phyloP scores from a whole-genome alignment of 1,140 invertebrate genomes.

The Lucilia cuprina region DNA sequence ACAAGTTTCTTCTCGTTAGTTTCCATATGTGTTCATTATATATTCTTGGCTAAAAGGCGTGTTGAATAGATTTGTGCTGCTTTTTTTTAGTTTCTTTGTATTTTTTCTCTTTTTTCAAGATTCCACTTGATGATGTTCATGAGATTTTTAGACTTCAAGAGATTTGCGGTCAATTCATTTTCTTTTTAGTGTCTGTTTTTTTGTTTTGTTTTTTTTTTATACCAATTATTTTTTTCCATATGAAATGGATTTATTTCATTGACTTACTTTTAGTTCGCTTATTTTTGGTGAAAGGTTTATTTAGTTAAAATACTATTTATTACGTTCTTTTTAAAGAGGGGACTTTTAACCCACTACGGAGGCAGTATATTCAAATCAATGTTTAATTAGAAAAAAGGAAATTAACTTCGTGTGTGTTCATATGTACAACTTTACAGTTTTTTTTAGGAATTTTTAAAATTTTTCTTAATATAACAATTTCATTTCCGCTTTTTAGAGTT shows the following conservation, averaged over 20 bases:
- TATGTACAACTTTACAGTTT: too few relatives aligned
- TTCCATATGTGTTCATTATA: not conserved
- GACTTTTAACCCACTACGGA: too few relatives aligned
- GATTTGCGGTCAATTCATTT: constrained; percentile 17
- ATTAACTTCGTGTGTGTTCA: too few relatives aligned
- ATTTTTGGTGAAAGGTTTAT: not conserved
- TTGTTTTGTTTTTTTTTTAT: not conserved
- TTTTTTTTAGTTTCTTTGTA: not conserved
- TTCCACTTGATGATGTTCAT: constrained; percentile 12
- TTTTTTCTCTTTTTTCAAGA: not conserved
- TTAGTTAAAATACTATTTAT: not conserved
- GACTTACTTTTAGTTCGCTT: not conserved
- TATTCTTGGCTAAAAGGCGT: not conserved
- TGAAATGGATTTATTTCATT: not conserved
- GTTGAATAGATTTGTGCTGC: not conserved
- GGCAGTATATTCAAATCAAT: too few relatives aligned
- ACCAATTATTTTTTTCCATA: not conserved
- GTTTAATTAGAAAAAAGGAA: too few relatives aligned
- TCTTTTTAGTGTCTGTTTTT: not conserved
- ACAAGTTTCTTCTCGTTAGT: not conserved
- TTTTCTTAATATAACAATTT: too few relatives aligned
- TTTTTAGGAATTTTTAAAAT: too few relatives aligned
- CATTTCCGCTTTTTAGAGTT: too few relatives aligned
- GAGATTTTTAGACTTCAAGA: constrained; percentile 7
- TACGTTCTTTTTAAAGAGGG: too few relatives aligned